These are phyloP conservation scores for Eremobia ochroleuca DNA, from an alignment of 2,888 invertebrate species.

Conservation along the genomic window DNA sequence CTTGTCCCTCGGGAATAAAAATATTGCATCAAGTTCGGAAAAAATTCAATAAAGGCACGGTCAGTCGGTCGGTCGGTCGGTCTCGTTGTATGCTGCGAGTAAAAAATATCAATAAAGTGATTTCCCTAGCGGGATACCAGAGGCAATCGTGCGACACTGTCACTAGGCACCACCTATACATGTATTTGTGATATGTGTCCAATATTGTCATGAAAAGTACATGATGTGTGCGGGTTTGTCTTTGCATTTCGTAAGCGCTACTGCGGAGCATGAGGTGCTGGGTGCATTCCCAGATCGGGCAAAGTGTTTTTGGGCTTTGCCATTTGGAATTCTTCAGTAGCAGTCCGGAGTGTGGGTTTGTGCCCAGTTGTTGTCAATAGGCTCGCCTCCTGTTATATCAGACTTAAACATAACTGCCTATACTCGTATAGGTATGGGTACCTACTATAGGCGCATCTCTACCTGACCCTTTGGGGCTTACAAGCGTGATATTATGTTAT, in stretches of 20 bases:
- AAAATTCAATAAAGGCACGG: conserved; percentile 1
- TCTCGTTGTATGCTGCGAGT: neutral
- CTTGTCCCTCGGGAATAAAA: neutral
- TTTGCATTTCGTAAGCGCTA: neutral
- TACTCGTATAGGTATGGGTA: too few species aligned
- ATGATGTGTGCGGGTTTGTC: neutral
- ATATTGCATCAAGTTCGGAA: too few species aligned
- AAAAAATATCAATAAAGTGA: conserved; percentile 33
- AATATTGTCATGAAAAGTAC: neutral
- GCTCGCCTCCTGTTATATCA: neutral
- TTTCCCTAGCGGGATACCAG: conserved; percentile 26
- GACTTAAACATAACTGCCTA: too few species aligned
- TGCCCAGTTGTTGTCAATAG: neutral
- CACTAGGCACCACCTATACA: neutral
- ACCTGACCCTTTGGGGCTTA: neutral
- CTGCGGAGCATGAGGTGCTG: too few species aligned
- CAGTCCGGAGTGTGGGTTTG: too few species aligned
- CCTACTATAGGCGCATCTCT: too few species aligned
- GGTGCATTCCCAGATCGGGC: too few species aligned
- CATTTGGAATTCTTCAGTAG: neutral
- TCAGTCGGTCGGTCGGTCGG: neutral
- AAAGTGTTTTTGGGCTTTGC: too few species aligned
- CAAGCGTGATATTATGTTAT: neutral
- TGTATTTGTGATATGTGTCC: neutral
- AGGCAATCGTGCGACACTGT: neutral